phyloP scores from a whole-genome alignment of 1,140 invertebrate species.

The Stratiolaelaps scimitus region DNA sequence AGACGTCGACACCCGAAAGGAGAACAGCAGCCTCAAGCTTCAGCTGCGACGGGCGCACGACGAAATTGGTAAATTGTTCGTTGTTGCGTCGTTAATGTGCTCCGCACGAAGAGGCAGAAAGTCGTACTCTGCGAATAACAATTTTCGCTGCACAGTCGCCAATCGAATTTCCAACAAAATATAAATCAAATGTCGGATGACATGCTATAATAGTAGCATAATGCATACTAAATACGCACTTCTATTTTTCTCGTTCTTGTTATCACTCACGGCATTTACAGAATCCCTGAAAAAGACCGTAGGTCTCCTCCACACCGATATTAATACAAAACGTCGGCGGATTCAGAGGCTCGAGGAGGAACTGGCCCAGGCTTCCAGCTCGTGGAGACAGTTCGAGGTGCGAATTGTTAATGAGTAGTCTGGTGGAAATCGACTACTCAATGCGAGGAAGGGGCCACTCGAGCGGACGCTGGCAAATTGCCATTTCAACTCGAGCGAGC shows the following conservation, averaged over 20 bases:
- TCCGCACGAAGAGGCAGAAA: neutral
- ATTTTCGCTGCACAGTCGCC: too few relatives aligned
- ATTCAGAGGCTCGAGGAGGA: constrained; percentile 5
- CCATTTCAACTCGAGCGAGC: too few relatives aligned
- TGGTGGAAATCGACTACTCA: too few relatives aligned
- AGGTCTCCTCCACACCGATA: neutral
- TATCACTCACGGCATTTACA: neutral
- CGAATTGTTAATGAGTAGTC: constrained; percentile 16
- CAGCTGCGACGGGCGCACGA: constrained; percentile 1
- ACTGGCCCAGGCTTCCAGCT: neutral
- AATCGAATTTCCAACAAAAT: too few relatives aligned
- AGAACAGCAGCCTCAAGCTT: constrained; percentile 9
- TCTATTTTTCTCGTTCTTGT: too few relatives aligned
- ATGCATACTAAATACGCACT: too few relatives aligned
- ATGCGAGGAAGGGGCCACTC: too few relatives aligned
- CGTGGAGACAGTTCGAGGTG: constrained; percentile 8
- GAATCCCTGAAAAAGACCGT: constrained; percentile 1
- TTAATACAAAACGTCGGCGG: neutral
- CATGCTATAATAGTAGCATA: too few relatives aligned
- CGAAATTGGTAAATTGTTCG: neutral
- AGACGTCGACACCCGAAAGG: neutral
- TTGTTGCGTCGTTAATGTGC: neutral
- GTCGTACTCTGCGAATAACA: too few relatives aligned
- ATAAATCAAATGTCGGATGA: too few relatives aligned
- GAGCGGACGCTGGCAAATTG: too few relatives aligned